Evolutionary conservation across 2,888 invertebrate genomes (phyloP), one percentile per base, ranked within the genome.

Genomic region (Caradrina clavipalpis): DNA sequence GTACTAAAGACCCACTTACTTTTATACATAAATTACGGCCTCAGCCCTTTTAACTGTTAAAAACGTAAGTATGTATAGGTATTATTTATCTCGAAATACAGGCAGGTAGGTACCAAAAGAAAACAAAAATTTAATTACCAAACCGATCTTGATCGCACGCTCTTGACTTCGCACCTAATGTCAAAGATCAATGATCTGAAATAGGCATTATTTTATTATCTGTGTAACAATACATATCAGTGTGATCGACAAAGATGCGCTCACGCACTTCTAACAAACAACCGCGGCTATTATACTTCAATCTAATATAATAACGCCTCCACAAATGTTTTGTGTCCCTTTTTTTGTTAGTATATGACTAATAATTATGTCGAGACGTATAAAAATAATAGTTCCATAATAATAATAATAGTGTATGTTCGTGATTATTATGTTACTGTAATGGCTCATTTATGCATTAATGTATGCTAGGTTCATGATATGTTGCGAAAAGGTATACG

Each of bases 231-330:
- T 77, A 72, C 68, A 62, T 69, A 67, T 87, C 81, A 68, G 79
- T 78, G 76, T 78, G 76, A 85, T 88, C 83, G 81, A 86, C 82
- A 84, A 86, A 82, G 62, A 68, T 78, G 75, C 80, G 79, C 79
- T 76, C 82, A 90, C 87, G 92, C 92, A 86, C 91, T 86, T 83
- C 86, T 78, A 86, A 80, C 85, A 84, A 87, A 87, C 80, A 83
- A 85, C 72, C 77, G 69, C 87, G 87, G 90, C 89, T 90, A 92
- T 92, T 93, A 93, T 89, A 86, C 88, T 87, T 88, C 89, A 91
- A 92, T 91, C 88, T 90, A 91, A 90, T 88, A 89, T 90, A 91
- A 92, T 88, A 89, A 92, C 92, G 89, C 91, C 92, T 83, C 87
- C 86, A 84, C 86, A 60, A 76, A 82, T 88, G 86, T 88, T 90